Evolutionary conservation across 2,888 invertebrate species (phyloP).

Genomic region (Xiphydria camelus): DNA sequence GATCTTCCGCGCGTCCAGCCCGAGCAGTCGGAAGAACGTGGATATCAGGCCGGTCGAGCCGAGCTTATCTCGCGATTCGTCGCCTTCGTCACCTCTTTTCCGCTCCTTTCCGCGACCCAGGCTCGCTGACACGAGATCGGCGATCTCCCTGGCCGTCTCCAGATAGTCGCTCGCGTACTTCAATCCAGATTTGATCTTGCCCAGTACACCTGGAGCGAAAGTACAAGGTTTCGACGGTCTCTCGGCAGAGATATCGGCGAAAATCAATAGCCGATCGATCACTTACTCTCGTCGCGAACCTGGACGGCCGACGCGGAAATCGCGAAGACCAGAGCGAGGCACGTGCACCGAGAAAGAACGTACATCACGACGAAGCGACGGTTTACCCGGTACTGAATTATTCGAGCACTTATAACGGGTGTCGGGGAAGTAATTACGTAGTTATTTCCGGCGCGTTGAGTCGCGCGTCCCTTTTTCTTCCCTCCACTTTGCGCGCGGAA

Average conservation of each 20-base stretch:
- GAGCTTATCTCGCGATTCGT: slow-evolving; percentile 28
- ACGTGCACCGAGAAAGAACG: too few relatives aligned
- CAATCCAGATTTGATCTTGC: slow-evolving; percentile 59
- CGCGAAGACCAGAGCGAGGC: too few relatives aligned
- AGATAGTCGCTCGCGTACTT: slow-evolving; percentile 60
- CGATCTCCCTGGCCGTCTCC: slow-evolving; percentile 63
- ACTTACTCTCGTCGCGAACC: not conserved
- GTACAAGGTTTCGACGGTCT: too few relatives aligned
- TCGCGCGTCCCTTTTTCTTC: too few relatives aligned
- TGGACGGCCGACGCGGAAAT: not conserved
- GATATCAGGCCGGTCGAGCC: slow-evolving; percentile 51
- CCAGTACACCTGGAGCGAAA: slow-evolving; percentile 50
- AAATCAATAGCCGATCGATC: too few relatives aligned
- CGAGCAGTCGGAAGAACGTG: slow-evolving; percentile 70
- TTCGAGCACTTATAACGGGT: slow-evolving; percentile 16
- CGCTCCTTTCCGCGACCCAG: slow-evolving; percentile 51
- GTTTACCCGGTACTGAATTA: slow-evolving; percentile 20
- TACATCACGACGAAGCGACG: slow-evolving; percentile 22
- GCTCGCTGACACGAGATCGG: slow-evolving; percentile 65
- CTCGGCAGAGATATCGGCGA: too few relatives aligned
- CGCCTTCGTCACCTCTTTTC: slow-evolving; percentile 33
- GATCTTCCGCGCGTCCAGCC: slow-evolving; percentile 75
- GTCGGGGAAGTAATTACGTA: slow-evolving; percentile 10
- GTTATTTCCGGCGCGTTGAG: not conserved
- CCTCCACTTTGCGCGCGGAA: too few relatives aligned